Evolutionary conservation across 2,797 vertebrate genomes (phyloP).

Genomic region (Peromyscus nudipes): DNA sequence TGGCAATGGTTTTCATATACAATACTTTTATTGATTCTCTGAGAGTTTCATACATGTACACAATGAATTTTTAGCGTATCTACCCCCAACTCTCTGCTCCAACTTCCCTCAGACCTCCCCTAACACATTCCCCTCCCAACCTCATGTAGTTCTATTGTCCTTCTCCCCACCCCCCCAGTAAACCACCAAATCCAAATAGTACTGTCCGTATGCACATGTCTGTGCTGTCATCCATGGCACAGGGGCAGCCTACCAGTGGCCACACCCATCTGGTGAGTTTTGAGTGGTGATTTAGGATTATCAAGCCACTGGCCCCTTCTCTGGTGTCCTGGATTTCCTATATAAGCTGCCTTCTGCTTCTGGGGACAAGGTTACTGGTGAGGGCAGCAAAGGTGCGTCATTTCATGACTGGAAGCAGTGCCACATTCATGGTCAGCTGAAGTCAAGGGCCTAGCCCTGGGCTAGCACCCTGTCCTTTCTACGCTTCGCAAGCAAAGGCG

Average conservation of each 20-base stretch:
- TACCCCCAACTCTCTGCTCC: not conserved
- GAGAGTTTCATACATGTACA: not conserved
- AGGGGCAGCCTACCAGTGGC: not conserved
- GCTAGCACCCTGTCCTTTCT: not conserved
- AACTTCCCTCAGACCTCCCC: not conserved
- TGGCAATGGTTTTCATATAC: not conserved
- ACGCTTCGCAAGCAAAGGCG: not conserved
- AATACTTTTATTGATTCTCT: not conserved
- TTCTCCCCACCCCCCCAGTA: not conserved
- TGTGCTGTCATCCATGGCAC: too few species aligned
- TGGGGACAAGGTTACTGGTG: not conserved
- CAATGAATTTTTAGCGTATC: not conserved
- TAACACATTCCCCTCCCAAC: not conserved
- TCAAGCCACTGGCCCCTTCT: not conserved
- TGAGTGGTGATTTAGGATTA: not conserved
- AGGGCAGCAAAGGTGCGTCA: not conserved
- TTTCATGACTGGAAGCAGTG: not conserved
- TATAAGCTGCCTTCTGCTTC: not conserved
- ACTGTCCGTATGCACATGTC: not conserved
- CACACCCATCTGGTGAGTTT: not conserved
- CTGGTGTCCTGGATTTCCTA: not conserved
- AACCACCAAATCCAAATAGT: not conserved
- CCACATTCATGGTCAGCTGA: rapidly evolving
- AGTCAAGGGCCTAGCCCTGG: not conserved
- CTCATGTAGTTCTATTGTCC: not conserved